phyloP scores from a whole-genome alignment of 2,113 vertebrate species.

The Carassius carassius region DNA sequence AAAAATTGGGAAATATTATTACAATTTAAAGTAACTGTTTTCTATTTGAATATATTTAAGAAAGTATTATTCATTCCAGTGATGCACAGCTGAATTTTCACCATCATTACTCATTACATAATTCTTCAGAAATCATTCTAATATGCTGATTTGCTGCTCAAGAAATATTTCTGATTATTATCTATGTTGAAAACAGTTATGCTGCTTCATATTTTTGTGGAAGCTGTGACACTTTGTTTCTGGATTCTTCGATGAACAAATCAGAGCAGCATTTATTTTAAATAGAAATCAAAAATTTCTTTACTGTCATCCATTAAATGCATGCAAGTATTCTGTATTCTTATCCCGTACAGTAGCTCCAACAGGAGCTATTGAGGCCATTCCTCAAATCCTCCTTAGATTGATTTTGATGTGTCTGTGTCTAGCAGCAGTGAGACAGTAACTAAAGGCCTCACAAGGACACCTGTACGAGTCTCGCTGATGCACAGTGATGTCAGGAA shows the following conservation, averaged over 20 bases:
- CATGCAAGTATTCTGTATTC: too few relatives aligned
- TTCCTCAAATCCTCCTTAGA: background rate
- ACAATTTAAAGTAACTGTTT: background rate
- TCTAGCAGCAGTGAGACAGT: constrained; percentile 19
- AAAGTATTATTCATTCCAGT: too few relatives aligned
- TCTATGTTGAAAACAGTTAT: background rate
- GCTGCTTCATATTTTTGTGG: background rate
- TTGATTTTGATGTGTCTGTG: background rate
- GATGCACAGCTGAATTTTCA: background rate
- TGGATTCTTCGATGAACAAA: too few relatives aligned
- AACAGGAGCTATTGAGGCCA: background rate
- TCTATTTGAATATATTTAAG: background rate
- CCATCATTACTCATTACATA: too few relatives aligned
- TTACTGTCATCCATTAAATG: too few relatives aligned
- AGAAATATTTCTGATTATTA: background rate
- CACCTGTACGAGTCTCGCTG: constrained; percentile 20
- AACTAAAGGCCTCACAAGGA: constrained; percentile 29
- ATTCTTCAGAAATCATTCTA: background rate
- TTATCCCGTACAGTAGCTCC: background rate
- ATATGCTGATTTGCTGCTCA: background rate
- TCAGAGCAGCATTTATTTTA: too few relatives aligned
- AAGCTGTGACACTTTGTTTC: too few relatives aligned
- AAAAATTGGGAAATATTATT: background rate
- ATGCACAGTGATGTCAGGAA: constrained; percentile 38
- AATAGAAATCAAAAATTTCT: too few relatives aligned